phyloP scores from a whole-genome alignment of 2,888 invertebrate genomes.

The Pseudoips prasinana region DNA sequence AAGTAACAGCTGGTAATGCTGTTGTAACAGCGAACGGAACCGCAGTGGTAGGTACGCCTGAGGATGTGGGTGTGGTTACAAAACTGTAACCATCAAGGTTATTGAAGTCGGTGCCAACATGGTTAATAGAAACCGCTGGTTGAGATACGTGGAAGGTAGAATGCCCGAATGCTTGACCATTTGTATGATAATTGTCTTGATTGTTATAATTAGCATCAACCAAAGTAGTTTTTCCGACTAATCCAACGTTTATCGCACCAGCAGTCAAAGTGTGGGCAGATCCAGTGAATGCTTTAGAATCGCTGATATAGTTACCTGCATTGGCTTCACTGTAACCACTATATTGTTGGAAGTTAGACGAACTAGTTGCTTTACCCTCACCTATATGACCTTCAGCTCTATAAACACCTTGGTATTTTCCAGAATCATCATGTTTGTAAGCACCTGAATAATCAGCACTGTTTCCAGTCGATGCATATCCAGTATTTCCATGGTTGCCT shows the following conservation, averaged over 20 bases:
- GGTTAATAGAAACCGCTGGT: slow-evolving; percentile 64
- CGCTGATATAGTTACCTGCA: slow-evolving; percentile 56
- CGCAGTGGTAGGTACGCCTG: slow-evolving; percentile 67
- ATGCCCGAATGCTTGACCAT: slow-evolving; percentile 37
- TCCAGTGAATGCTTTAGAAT: slow-evolving; percentile 57
- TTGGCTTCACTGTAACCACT: slow-evolving; percentile 56
- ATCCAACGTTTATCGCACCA: slow-evolving; percentile 72
- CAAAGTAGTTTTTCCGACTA: slow-evolving; percentile 74
- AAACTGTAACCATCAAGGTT: slow-evolving; percentile 62
- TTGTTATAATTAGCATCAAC: slow-evolving; percentile 59
- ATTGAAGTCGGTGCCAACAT: slow-evolving; percentile 59
- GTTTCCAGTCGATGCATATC: slow-evolving; percentile 26
- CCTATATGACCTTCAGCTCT: slow-evolving; percentile 56
- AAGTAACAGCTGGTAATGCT: slow-evolving; percentile 54
- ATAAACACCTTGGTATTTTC: slow-evolving; percentile 56
- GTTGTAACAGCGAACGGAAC: slow-evolving; percentile 66
- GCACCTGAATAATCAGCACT: slow-evolving; percentile 46
- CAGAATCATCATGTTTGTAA: slow-evolving; percentile 50
- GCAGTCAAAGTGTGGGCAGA: slow-evolving; percentile 68
- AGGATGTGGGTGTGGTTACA: slow-evolving; percentile 68
- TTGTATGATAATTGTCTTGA: slow-evolving; percentile 45
- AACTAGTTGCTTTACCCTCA: slow-evolving; percentile 28
- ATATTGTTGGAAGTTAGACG: slow-evolving; percentile 25
- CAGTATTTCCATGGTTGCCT: slow-evolving; percentile 18
- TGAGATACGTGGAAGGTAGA: slow-evolving; percentile 52